Evolutionary conservation across 2,888 invertebrate genomes (phyloP), one percentile per base, ranked within the genome.

Genomic region (Sylvicola cinctus): DNA sequence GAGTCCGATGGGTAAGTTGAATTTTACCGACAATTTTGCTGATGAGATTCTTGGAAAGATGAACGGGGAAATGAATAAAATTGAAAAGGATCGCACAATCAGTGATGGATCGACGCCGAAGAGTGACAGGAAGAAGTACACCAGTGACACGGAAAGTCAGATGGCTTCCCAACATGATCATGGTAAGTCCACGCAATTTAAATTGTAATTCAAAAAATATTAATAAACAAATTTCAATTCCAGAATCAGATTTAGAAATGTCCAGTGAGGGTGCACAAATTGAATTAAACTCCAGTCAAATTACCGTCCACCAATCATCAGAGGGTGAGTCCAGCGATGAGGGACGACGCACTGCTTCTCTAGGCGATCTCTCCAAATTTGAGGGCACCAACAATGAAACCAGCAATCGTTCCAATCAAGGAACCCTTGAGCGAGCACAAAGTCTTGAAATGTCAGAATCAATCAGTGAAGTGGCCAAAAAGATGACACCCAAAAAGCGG

Each of bases 281-380:
- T 35, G 77, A 78, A 49, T 52, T 78, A 15, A 76, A 77, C 47
- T 67, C 76, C 3, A 70, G 74, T 39, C 76, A 78, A 44, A 74
- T 78, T 35, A 78, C 46, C 74, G 74, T 48, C 69, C 70, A 10
- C 70, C 73, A 27, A 57, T 57, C 63, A 42, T 52, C 60, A 8
- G 64, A 65, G 2, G 54, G 60, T 36, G 51, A 60, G 36, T 66
- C 66, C 39, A 55, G 55, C 2, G 68, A 70, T 33, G 71, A 72
- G 41, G 70, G 70, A 47, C 59, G 80, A 13, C 77, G 75, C 57
- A 79, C 81, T 3, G 75, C 80, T 1, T 81, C 80, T 26, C 61
- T 81, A 2, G 81, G 80, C 1, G 81, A 83, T 53, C 56, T 83
- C 33, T 78, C 79, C 0, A 70, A 73, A 48, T 72, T 80, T 39